Evolutionary conservation across 2,113 vertebrate genomes (phyloP).

Genomic region (Oncorhynchus clarkii): DNA sequence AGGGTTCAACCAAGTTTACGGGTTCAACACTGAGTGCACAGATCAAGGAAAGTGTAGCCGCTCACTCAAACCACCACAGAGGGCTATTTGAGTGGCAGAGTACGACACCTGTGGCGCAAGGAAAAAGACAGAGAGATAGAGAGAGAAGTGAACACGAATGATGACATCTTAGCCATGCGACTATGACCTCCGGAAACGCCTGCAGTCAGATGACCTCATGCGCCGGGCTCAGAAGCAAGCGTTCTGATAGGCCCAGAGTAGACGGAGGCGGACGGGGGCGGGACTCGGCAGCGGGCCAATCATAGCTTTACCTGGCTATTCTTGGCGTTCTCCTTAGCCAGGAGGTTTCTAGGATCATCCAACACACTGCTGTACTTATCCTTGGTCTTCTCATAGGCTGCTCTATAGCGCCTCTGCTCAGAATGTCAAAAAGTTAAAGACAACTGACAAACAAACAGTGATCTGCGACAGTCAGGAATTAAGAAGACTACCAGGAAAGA

Average conservation of each 20-base stretch:
- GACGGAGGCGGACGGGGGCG: constrained; percentile 29
- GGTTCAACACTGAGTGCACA: constrained; percentile 64
- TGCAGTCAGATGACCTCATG: constrained; percentile 59
- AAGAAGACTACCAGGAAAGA: constrained; percentile 8
- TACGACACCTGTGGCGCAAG: constrained; percentile 41
- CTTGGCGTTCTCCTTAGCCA: constrained; percentile 87
- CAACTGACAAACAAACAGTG: constrained; percentile 21
- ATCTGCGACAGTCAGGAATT: neutral
- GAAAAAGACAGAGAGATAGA: constrained; percentile 56
- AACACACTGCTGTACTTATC: constrained; percentile 90
- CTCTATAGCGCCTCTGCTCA: constrained; percentile 93
- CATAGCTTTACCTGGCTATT: constrained; percentile 87
- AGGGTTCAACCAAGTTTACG: neutral
- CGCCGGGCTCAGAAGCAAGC: constrained; percentile 46
- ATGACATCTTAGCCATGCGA: constrained; percentile 61
- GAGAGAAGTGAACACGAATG: constrained; percentile 4
- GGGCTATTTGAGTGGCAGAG: constrained; percentile 74
- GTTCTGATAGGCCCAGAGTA: constrained; percentile 12
- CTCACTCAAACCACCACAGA: constrained; percentile 72
- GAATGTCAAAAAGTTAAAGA: constrained; percentile 75
- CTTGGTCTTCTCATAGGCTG: constrained; percentile 89
- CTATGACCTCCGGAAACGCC: constrained; percentile 68
- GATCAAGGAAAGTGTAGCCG: constrained; percentile 64
- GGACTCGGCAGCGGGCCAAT: constrained; percentile 8
- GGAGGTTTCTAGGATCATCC: constrained; percentile 88